Evolutionary conservation across 2,888 invertebrate species (phyloP).

Genomic region (Pherbina coryleti): DNA sequence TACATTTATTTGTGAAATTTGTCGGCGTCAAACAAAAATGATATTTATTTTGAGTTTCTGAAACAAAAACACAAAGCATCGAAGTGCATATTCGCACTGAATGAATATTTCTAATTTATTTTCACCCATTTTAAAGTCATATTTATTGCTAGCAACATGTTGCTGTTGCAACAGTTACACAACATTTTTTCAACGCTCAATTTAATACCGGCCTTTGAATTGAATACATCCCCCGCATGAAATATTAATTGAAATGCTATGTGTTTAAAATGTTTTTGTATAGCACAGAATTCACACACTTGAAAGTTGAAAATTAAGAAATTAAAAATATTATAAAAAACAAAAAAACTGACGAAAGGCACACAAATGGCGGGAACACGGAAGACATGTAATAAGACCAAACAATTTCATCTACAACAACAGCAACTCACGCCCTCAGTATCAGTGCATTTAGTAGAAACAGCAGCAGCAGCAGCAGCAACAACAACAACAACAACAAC

Average conservation of each 20-base stretch:
- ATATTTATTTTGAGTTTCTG: no score
- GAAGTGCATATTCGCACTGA: no score
- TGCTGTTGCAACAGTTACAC: neutral
- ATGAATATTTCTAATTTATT: neutral
- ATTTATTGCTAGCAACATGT: neutral
- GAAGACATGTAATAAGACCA: neutral
- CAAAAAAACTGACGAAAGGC: neutral
- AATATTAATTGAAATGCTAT: neutral
- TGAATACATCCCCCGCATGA: neutral
- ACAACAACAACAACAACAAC: slow-evolving; percentile 23
- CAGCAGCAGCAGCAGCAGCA: slow-evolving; percentile 27
- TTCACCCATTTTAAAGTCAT: neutral
- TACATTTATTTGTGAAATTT: no score
- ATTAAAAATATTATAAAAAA: neutral
- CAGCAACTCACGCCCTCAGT: neutral
- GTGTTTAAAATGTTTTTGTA: neutral
- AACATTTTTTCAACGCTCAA: neutral
- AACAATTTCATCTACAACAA: slow-evolving; percentile 15
- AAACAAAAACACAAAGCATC: no score
- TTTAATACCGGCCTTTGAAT: neutral
- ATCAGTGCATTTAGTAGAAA: slow-evolving; percentile 19
- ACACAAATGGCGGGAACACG: neutral
- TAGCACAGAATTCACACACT: slow-evolving; percentile 9
- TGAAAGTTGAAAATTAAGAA: neutral
- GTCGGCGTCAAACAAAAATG: no score